Base-by-base conservation (phyloP, 2,113 vertebrate species). In the Scopus umbretta region DNA sequence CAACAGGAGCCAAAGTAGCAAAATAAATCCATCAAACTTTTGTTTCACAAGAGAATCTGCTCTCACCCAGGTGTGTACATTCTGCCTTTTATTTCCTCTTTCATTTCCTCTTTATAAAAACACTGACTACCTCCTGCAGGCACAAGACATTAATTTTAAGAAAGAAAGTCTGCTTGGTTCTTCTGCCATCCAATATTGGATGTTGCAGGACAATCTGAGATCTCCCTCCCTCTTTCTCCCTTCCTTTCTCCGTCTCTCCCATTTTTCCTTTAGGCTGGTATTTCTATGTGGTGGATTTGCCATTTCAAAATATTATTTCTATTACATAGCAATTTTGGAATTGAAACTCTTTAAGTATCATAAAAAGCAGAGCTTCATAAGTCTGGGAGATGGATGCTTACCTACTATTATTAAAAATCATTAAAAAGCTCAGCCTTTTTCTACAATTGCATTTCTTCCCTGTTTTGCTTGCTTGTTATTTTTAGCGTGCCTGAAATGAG, bases 261-360 rank as follows among this genome's bases (percentile, higher is more conserved):
- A 38, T 86, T 89, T 91, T 94, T 56, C 61, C 76, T 86, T 91
- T 74, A 94, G 80, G 59, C 36, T 68, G 89, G 56, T 61, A 84
- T 68, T 91, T 79, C 36, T 70, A 18, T 73, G 45, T 17, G n/a
- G 38, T 43, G 36, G 66, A 92, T 94, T 78, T 95, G 47, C n/a
- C 15, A 3, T 86, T 93, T 91, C 90, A 95, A 93, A 95, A 93
- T 92, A 91, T 80, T 92, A 94, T 74, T 81, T 93, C 79, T 96
- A 90, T 76, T 94, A 71, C 74, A 83, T n/a, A 80, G 85, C 18
- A 66, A 65, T 96, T 96, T 42, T 93, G 71, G 87, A 93, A 95
- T 50, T 55, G 62, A 90, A 94, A 88, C 47, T 63, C 74, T 29
- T n/a, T 27, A 76, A 71, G 55, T 36, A 74, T 62, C 2, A 2